Evolutionary conservation across 2,888 invertebrate genomes (phyloP).

Genomic region (Drosophila nr. perissopoda): DNA sequence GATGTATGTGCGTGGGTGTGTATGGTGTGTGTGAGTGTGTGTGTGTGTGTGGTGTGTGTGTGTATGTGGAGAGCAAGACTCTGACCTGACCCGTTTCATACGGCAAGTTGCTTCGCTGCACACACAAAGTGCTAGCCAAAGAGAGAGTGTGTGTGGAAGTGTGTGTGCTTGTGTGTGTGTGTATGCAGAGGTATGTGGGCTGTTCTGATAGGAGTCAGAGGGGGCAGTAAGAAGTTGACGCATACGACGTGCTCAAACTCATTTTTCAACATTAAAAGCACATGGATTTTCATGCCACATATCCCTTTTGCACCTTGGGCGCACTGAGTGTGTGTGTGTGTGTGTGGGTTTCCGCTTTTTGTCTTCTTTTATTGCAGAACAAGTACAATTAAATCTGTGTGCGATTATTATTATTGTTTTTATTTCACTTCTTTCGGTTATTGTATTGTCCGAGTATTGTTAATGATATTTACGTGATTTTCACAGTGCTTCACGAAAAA

Average conservation of each 20-base stretch:
- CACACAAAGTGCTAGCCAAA: slow-evolving; percentile 56
- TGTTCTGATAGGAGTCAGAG: neutral
- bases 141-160: neutral
- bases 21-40: neutral
- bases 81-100: slow-evolving; percentile 78
- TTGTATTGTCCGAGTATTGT: slow-evolving; percentile 45
- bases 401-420: slow-evolving; percentile 71
- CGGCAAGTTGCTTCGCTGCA: slow-evolving; percentile 78
- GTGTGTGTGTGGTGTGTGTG: neutral
- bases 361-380: slow-evolving; percentile 45
- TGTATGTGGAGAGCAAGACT: slow-evolving; percentile 29
- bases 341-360: slow-evolving; percentile 33
- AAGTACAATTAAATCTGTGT: slow-evolving; percentile 70
- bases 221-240: slow-evolving; percentile 22
- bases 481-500: slow-evolving; percentile 32
- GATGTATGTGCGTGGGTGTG: neutral
- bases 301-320: slow-evolving; percentile 70
- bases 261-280: slow-evolving; percentile 78
- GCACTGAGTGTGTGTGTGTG: slow-evolving; percentile 42
- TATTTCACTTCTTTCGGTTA: slow-evolving; percentile 35
- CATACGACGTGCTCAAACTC: slow-evolving; percentile 66
- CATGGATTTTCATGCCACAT: slow-evolving; percentile 70
- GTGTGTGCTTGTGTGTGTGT: neutral
- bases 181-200: neutral
- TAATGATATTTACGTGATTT: slow-evolving; percentile 75